Percentiles rank a stretch among this genome's conserved stretches.
These are phyloP conservation scores for Lasiommata megera DNA, from an alignment of 2,888 invertebrate species.

Conservation along the genomic window DNA sequence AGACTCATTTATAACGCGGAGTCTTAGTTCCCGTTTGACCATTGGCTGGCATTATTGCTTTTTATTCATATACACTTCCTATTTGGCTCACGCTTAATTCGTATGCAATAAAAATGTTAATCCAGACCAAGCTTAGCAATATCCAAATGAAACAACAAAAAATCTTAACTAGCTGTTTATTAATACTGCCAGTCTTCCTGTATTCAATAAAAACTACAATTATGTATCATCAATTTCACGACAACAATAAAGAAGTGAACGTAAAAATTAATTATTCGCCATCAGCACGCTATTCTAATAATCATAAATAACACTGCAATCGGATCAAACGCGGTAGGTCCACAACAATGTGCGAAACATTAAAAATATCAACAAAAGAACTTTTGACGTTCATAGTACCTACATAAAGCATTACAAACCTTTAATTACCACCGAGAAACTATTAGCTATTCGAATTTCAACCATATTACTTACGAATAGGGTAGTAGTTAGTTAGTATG, in stretches of 20 bases:
- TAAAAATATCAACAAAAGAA: slow-evolving; percentile 81
- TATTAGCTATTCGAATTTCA: slow-evolving; percentile 32
- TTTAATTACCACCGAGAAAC: slow-evolving; percentile 30
- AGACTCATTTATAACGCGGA: no score
- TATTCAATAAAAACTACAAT: slow-evolving; percentile 39
- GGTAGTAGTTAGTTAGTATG: slow-evolving; percentile 27
- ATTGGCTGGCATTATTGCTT: no score
- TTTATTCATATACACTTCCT: neutral
- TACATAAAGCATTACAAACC: slow-evolving; percentile 51
- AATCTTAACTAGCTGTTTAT: slow-evolving; percentile 26
- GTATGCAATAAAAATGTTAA: neutral
- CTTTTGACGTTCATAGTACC: slow-evolving; percentile 79
- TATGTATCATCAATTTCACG: slow-evolving; percentile 58
- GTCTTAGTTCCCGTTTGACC: no score
- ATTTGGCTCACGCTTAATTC: neutral
- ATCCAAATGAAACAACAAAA: slow-evolving; percentile 16
- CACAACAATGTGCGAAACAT: slow-evolving; percentile 80
- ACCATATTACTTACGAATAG: slow-evolving; percentile 40
- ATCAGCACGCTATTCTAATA: slow-evolving; percentile 76
- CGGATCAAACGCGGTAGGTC: slow-evolving; percentile 78
- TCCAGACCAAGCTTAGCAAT: neutral
- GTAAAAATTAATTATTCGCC: slow-evolving; percentile 76
- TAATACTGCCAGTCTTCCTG: slow-evolving; percentile 33
- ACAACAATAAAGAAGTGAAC: slow-evolving; percentile 68
- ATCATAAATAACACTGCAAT: slow-evolving; percentile 78